Evolutionary conservation across 2,113 vertebrate genomes (phyloP).

Genomic region (Phocoena sinus): DNA sequence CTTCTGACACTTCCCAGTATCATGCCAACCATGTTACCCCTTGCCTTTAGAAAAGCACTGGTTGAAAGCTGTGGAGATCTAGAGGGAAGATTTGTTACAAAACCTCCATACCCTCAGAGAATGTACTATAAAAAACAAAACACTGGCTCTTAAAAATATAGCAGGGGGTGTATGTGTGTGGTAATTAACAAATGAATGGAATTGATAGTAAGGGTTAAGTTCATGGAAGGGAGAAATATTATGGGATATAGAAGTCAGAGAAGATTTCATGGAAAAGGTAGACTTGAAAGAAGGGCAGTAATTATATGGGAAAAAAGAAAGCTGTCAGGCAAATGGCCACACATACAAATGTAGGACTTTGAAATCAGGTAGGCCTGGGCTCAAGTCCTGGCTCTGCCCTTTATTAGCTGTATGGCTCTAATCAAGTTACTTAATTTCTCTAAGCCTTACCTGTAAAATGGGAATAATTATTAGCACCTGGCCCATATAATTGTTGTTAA

Average conservation of each 20-base stretch:
- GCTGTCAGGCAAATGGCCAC: not conserved
- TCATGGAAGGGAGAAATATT: not conserved
- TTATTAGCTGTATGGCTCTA: not conserved
- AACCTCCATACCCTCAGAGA: not conserved
- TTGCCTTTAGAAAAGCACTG: not conserved
- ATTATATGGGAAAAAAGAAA: not conserved
- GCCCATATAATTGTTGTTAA: not conserved
- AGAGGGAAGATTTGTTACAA: not conserved
- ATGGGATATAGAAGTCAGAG: not conserved
- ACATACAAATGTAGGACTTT: not conserved
- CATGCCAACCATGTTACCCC: not conserved
- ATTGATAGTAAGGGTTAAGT: not conserved
- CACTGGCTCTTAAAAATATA: not conserved
- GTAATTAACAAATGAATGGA: not conserved
- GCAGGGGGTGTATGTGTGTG: not conserved
- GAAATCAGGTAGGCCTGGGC: not conserved
- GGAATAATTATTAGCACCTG: not conserved
- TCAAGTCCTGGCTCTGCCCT: not conserved
- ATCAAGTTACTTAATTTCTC: not conserved
- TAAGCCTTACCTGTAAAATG: not conserved
- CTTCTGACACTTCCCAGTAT: not conserved
- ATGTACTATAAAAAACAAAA: not conserved
- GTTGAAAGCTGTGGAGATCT: not conserved
- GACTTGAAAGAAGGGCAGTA: not conserved
- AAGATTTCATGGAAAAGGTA: not conserved